phyloP scores from a whole-genome alignment of 2,797 vertebrate species.

The Salarias fasciatus region DNA sequence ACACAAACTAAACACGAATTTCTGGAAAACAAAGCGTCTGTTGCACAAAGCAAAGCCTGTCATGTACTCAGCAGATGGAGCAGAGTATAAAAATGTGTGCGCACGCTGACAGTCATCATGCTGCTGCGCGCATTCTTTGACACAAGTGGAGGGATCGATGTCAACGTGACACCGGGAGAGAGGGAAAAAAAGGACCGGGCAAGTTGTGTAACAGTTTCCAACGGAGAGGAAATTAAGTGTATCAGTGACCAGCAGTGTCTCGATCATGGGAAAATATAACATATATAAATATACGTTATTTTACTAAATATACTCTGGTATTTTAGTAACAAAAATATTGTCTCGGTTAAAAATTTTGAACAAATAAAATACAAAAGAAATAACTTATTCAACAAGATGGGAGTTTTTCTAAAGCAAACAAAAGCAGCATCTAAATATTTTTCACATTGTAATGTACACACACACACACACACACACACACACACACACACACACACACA shows the following conservation, averaged over 20 bases:
- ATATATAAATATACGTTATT: too few relatives aligned
- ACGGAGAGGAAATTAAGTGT: background rate
- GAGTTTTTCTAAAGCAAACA: too few relatives aligned
- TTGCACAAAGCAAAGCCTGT: conserved; percentile 16
- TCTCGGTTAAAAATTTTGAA: too few relatives aligned
- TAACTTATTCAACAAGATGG: too few relatives aligned
- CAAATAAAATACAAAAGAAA: too few relatives aligned
- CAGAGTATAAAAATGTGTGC: conserved; percentile 65
- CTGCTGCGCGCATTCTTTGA: conserved; percentile 48
- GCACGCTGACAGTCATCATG: conserved; percentile 2
- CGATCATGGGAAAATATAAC: background rate
- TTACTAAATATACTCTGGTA: too few relatives aligned
- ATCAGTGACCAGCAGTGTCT: background rate
- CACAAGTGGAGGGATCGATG: conserved; percentile 52
- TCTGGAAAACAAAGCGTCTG: conserved; percentile 21
- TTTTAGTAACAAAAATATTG: too few relatives aligned
- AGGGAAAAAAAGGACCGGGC: conserved; percentile 33
- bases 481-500: conserved; percentile 33
- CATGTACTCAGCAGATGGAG: conserved; percentile 33
- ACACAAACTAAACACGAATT: conserved; percentile 68
- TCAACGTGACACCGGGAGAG: conserved; percentile 28
- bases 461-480: conserved; percentile 29
- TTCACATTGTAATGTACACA: conserved; percentile 24
- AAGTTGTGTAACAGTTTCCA: conserved; percentile 45
- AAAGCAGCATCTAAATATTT: too few relatives aligned